Base-by-base conservation (phyloP, 2,888 invertebrate genomes). In the Netelia virgata region DNA sequence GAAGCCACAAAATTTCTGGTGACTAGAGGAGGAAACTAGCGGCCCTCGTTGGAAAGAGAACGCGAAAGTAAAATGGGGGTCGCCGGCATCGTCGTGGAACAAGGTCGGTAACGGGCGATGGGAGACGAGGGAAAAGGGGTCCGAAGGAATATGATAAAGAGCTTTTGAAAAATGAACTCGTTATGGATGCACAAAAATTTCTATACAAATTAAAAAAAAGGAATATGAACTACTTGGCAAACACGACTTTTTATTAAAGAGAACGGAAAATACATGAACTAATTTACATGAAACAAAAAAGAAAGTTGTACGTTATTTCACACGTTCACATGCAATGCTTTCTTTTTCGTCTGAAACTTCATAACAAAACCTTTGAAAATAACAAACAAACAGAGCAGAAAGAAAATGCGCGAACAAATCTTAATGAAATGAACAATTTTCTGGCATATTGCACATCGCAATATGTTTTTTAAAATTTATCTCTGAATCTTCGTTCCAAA, bases 1-100 rank as follows among this genome's bases (percentile, higher is more conserved):
- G 90, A 91, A 91, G 88, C 89, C 88, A 85, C 90, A 90, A 90
- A 91, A 91, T 91, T 89, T 91, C 88, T 87, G 84, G 88, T 88
- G 88, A 90, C 88, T 87, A 85, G 86, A 85, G 86, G 83, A 85
- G 83, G 86, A 81, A 74, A 83, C 72, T 53, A 83, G 74, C 66
- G 68, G 72, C 84, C 72, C 75, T 63, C 68, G 78, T 70, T 86
- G 69, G 53, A 78, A 63, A n/a, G 76, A 64, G 66, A 82, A 64
- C 76, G 86, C 77, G 70, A 36, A 69, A 78, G 84, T 41, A 43
- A 66, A 59, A 57, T 41, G 28, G 70, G 41, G 8, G 53, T 50
- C 57, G 57, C 16, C 20, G 57, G n/a, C 57, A 18, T 57, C 57
- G 18, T 16, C 18, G 20, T 57, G 57, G 57, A 57, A 57, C 57